Evolutionary conservation across 1,140 invertebrate species (phyloP), one percentile per base, ranked within the genome.

Genomic region (Glomeris maerens): DNA sequence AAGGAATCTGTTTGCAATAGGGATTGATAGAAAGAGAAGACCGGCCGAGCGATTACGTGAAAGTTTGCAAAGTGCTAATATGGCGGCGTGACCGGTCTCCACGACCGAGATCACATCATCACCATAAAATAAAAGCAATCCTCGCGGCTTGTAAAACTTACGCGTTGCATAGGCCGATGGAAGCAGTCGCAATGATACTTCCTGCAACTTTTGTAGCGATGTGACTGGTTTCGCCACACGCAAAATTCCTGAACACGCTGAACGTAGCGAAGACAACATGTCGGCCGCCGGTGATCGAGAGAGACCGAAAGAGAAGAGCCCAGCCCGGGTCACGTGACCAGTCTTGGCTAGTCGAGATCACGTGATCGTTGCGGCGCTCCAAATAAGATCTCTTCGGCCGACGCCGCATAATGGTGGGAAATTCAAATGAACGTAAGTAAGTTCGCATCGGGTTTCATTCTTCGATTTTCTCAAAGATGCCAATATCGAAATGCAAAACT

Each of bases 231-330:
- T 79, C 50, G 73, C 68, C 55, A 68, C 69, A 66, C 73, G 76
- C 47, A 78, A 64, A 60, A 73, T 71, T 49, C 75, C 73, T 55
- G 69, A 63, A 64, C 74, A 74, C 57, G 72, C 73, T 62, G 74
- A 73, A 55, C 72, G 68, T 55, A 78, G 70, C 57, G 71, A 74
- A 57, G 71, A 76, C 68, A 79, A 74, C 74, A 79, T 79, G 69
- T 71, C 75, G 68, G 65, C 64, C 21, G 47, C 14, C 60, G 62
- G 55, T 58, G 60, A 61, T 67, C 59, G 62, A 63, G 68, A 57
- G 58, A 60, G 56, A 45, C 27, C 31, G n/a, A n/a, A n/a, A n/a
- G n/a, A 36, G 20, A 36, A n/a, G 10, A n/a, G 31, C 31, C 31
- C 20, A 13, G 31, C 10, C 20, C n/a, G 31, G 45, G 50, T 55